Evolutionary conservation across 2,888 invertebrate species (phyloP), one percentile per base, ranked within the genome.

Genomic region (Ptychoptera albimana): DNA sequence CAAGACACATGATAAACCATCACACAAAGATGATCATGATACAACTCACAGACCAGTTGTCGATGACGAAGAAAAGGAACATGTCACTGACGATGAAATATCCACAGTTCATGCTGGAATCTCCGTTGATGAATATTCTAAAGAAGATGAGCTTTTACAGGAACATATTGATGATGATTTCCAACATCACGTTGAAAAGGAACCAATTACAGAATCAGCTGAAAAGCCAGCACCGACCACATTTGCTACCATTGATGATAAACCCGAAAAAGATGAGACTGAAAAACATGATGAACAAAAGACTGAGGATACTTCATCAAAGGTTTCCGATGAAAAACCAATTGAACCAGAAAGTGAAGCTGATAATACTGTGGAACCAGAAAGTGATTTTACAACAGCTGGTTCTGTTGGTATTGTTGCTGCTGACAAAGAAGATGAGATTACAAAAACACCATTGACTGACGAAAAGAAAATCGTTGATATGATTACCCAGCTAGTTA

Each of bases 91-190:
- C 8, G 40, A 35, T 10, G 36, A 40, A 8, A 6, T 37, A 9
- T 11, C 14, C 10, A 45, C 45, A 10, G 40, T 40, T 37, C 14
- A 10, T 23, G 23, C 23, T 5, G 23, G 23, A 23, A 23, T 23
- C 7, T 3, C 23, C 23, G 23, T 23, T 5, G 23, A 23, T 23
- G 23, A 7, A 7, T 23, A 23, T 30, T 61, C 63, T 8, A 57
- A 61, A 46, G 64, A 64, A 51, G 64, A 64, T 46, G 47, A 61
- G 13, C 59, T 59, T 49, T 47, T 64, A 30, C 64, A 64, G 43
- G 52, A 56, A 36, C 64, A 64, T 47, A 64, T 64, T 44, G 61
- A 62, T 47, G 64, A 57, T 16, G 35, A 35, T 13, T 13, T 10
- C 40, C 23, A 23, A 23, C 23, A 23, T 23, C 23, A 23, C 7